Base-by-base conservation (phyloP, 2,113 vertebrate genomes). In the Typhlomys cinereus region DNA sequence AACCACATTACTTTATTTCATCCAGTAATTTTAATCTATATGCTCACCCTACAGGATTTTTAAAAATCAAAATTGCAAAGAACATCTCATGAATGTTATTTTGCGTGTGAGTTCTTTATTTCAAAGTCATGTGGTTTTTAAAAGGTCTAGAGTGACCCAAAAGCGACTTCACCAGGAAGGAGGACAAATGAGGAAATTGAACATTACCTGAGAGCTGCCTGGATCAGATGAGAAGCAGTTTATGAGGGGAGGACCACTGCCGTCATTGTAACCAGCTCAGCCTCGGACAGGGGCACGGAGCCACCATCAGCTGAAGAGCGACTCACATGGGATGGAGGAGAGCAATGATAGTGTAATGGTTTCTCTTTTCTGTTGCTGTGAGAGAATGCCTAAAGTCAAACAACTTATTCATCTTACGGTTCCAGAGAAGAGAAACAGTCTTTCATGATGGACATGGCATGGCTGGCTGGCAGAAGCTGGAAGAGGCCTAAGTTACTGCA, bases 11-110 rank as follows among this genome's bases (percentile, higher is more conserved):
- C 62, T 75, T 93, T 29, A 73, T 89, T 92, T 92, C 21, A 64
- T 66, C 82, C n/a, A 90, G 86, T 82, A 52, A 88, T 93, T 97
- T 92, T 81, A 79, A 78, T 48, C 41, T 74, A 18, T 36, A 20
- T 5, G n/a, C 39, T 59, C 62, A 82, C 41, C 44, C 36, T 7
- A 34, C 57, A 41, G 67, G 54, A 59, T 75, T 36, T 91, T 73
- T 78, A 50, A 23, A 59, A 52, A 79, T 29, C 54, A 91, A 75
- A 94, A 84, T 80, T 66, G 15, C 41, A 82, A 64, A 21, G 84
- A 87, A 93, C 18, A 94, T 54, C 48, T 73, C 79, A 86, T 59
- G 54, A 88, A 44, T 34, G 52, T 69, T 88, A 59, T 80, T 92
- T 88, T 82, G 67, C 67, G n/a, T 44, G 90, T 90, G 31, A 57